Base-by-base conservation (phyloP, 1,140 invertebrate genomes). In the Babylonia areolata region DNA sequence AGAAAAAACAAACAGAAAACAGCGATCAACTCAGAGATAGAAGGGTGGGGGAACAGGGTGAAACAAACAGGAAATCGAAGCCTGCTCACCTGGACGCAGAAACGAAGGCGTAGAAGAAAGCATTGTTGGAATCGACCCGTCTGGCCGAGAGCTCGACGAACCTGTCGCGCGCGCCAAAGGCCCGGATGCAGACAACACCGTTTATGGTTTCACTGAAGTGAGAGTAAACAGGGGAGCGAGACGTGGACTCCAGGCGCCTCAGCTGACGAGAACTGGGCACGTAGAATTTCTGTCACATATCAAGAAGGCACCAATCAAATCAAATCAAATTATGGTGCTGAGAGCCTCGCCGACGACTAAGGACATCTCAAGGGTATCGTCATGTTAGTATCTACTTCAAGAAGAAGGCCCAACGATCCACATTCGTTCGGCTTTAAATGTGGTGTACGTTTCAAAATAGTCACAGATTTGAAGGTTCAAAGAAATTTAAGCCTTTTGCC, bases 221-320 rank as follows among this genome's bases (percentile, higher is more conserved):
- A 20, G 93, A 94, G 85, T 94, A 95, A 31, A 95, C 94, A 0
- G 95, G 95, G 3, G 95, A 95, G 5, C 94, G 84, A 11, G 92
- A 91, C 3, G 93, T 92, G 11, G 94, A 94, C 77, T 95, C 95
- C 11, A 95, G 91, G 11, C 95, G 89, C 78, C 95, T 92, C 42
- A 95, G 86, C 84, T 95, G 95, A 58, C 95, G 92, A 9, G 95
- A 95, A 0, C 98, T 97, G 2, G 96, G 95, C 73, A 99, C 97
- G 93, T 99, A 99, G 95, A 99, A 97, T 89, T 97, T 96, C 96
- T 99, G 96, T n/a, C n/a, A n/a, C n/a, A n/a, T n/a, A n/a, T n/a
- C n/a, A n/a, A n/a, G n/a, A n/a, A n/a, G n/a, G n/a, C n/a, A n/a
- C n/a, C n/a, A n/a, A n/a, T n/a, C n/a, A n/a, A n/a, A n/a, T n/a